phyloP scores from a whole-genome alignment of 1,140 invertebrate genomes.

The Rhizoglyphus robini region DNA sequence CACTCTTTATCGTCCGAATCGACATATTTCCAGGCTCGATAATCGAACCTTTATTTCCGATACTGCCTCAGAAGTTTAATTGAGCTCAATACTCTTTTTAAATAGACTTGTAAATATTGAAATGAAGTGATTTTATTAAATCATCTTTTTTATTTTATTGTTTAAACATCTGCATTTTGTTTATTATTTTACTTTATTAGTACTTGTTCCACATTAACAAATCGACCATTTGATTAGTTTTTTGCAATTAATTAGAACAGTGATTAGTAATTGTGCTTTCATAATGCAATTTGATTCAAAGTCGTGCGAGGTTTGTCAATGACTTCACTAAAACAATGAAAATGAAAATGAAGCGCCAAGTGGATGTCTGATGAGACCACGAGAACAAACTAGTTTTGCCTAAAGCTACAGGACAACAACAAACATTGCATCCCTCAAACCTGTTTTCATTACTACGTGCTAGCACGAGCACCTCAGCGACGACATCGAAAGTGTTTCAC shows the following conservation, averaged over 20 bases:
- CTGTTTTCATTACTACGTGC: background rate
- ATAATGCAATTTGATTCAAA: too few relatives aligned
- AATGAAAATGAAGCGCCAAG: too few relatives aligned
- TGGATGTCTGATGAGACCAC: background rate
- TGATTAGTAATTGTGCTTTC: background rate
- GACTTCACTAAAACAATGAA: background rate
- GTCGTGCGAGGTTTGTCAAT: too few relatives aligned
- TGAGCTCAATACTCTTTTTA: background rate
- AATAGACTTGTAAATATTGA: too few relatives aligned
- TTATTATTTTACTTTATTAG: too few relatives aligned
- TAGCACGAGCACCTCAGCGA: background rate
- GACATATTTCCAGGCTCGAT: background rate
- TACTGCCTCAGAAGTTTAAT: conserved; percentile 15
- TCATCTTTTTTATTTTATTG: too few relatives aligned
- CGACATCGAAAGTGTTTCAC: background rate
- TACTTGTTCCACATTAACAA: too few relatives aligned
- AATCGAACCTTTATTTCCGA: conserved; percentile 7
- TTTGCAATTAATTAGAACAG: too few relatives aligned
- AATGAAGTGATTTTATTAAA: too few relatives aligned
- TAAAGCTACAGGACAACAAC: too few relatives aligned
- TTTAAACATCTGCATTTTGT: too few relatives aligned
- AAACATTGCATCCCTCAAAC: background rate
- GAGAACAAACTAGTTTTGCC: background rate
- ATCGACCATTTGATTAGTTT: too few relatives aligned
- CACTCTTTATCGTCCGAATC: conserved; percentile 4